These are phyloP conservation scores for Xerus inauris DNA, from an alignment of 2,113 vertebrate genomes.

Conservation along the genomic window DNA sequence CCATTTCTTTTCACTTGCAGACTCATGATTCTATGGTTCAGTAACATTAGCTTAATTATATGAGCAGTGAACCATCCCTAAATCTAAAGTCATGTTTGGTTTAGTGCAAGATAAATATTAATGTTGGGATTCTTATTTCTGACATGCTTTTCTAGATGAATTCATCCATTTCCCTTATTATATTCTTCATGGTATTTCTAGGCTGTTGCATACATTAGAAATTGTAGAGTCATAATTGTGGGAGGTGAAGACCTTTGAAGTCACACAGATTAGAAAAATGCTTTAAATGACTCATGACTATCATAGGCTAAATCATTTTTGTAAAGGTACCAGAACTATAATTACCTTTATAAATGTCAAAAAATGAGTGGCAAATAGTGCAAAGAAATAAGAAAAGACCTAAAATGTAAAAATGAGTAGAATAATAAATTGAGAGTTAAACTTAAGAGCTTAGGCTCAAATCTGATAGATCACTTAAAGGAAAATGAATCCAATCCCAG, in stretches of 20 bases:
- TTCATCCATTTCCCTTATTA: neutral
- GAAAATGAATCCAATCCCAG: neutral
- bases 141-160: constrained; percentile 57
- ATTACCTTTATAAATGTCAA: neutral
- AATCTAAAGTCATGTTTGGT: constrained; percentile 51
- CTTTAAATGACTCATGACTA: neutral
- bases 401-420: neutral
- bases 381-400: neutral
- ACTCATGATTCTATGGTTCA: constrained; percentile 55
- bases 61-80: constrained; percentile 56
- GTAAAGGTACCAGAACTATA: neutral
- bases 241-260: neutral
- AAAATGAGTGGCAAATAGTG: neutral
- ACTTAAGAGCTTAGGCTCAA: neutral
- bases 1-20: constrained; percentile 65
- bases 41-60: constrained; percentile 61
- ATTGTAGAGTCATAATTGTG: neutral
- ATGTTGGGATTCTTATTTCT: constrained; percentile 59
- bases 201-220: neutral
- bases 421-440: neutral
- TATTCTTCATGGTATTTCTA: constrained; percentile 55
- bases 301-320: neutral
- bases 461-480: neutral
- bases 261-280: constrained; percentile 17
- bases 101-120: constrained; percentile 72